A percentile compares a stretch with the other conserved stretches of the same genome.
phyloP scores from a whole-genome alignment of 2,797 vertebrate genomes.

The Cynopterus sphinx region DNA sequence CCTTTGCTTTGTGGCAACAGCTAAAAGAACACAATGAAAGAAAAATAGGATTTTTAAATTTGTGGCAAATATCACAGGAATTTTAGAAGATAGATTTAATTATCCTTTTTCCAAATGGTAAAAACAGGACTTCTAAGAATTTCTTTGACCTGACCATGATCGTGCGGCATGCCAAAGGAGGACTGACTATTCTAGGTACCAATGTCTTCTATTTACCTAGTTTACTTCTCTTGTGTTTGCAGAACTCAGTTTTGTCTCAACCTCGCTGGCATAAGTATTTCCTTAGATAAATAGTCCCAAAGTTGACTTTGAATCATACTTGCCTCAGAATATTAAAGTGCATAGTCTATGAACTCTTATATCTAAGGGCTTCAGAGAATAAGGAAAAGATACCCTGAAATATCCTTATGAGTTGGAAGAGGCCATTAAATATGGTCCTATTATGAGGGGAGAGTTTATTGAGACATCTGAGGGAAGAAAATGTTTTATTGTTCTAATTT shows the following conservation, averaged over 20 bases:
- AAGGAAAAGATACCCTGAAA: slow-evolving; percentile 47
- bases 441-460: slow-evolving; percentile 59
- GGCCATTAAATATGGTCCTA: neutral
- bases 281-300: slow-evolving; percentile 1
- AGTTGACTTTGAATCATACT: neutral
- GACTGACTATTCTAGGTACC: neutral
- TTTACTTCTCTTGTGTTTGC: neutral
- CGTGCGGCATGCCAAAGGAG: neutral
- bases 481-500: slow-evolving; percentile 74
- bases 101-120: slow-evolving; percentile 17
- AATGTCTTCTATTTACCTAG: neutral
- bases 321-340: neutral
- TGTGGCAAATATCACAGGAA: neutral
- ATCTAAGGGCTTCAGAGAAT: neutral
- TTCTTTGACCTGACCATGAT: neutral
- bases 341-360: neutral
- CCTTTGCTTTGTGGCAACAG: neutral
- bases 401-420: slow-evolving; percentile 57
- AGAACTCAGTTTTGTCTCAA: neutral
- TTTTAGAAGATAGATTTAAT: neutral
- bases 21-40: neutral
- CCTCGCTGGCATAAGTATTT: neutral
- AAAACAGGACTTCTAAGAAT: neutral
- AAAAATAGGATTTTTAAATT: neutral
- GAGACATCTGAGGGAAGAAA: slow-evolving; percentile 65